Evolutionary conservation across 1,140 invertebrate genomes (phyloP), one percentile per base, ranked within the genome.

Genomic region (Drosophila bifasciata): DNA sequence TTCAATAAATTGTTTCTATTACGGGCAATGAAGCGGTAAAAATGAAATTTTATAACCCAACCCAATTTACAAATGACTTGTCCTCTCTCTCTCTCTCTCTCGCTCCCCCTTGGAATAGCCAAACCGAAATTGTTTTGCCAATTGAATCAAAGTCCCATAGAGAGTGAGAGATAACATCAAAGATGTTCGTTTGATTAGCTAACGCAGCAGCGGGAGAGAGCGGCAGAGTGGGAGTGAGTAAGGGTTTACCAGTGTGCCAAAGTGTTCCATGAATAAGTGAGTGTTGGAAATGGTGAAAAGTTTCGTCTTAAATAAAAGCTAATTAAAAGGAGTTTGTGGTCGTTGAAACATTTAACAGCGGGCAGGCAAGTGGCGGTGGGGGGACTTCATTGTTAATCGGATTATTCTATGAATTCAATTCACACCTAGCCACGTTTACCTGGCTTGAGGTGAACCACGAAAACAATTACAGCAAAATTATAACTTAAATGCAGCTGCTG

Each of bases 1-100:
- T 70, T 80, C 77, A 74, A 88, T 86, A 88, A 88, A 81, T 86
- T 85, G 61, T 74, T 71, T 75, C 70, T 88, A 66, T 83, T 81
- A 78, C n/a, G 50, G 40, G 60, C 81, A 70, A 78, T 77, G 59
- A 85, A 81, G 81, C 77, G 63, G 60, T 85, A 80, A 79, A 77
- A 72, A 86, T 57, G 68, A 45, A 64, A 79, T 85, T 84, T 84
- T 64, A 85, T 79, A 76, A 51, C 61, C 61, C 62, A 72, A 45
- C 55, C 66, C 72, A 85, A 85, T 84, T 85, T 80, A 53, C 58
- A 69, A 84, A 85, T 84, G 61, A 76, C 53, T 76, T 40, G 48
- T 75, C 61, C 70, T 62, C 57, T 44, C 51, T n/a, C n/a, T n/a
- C n/a, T n/a, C n/a, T n/a, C n/a, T n/a, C n/a, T n/a, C n/a, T n/a